phyloP scores from a whole-genome alignment of 2,797 vertebrate genomes.

The Sebastes hopkinsi region DNA sequence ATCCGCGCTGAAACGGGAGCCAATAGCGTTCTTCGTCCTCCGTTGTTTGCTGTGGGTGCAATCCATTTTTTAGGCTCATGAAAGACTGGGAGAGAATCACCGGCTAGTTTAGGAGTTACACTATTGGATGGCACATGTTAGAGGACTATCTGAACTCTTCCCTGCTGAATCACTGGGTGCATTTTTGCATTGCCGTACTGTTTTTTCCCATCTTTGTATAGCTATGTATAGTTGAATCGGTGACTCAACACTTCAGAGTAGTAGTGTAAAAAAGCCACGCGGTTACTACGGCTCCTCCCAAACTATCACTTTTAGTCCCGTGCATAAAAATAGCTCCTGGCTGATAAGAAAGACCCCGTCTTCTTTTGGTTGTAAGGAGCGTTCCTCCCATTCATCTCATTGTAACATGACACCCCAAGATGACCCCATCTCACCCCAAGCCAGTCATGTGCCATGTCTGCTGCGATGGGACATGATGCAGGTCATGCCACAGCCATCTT shows the following conservation, averaged over 20 bases:
- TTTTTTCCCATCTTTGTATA: background rate
- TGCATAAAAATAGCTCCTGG: background rate
- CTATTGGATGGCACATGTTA: background rate
- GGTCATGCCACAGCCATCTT: conserved; percentile 51
- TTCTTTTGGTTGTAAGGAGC: conserved; percentile 79
- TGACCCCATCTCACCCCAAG: conserved; percentile 60
- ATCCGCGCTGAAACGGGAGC: background rate
- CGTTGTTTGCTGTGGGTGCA: background rate
- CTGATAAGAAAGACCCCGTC: conserved; percentile 5
- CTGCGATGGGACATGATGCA: conserved; percentile 58
- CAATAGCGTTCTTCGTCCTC: background rate
- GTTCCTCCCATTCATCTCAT: conserved; percentile 76
- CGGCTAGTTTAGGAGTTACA: background rate
- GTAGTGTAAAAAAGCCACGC: background rate
- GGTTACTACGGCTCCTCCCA: background rate
- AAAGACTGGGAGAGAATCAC: background rate
- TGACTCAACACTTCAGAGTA: background rate
- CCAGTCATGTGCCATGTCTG: conserved; percentile 57
- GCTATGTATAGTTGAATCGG: background rate
- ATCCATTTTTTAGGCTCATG: background rate
- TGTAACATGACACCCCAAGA: conserved; percentile 62
- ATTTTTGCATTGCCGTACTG: background rate
- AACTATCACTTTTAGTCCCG: background rate
- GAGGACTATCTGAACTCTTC: background rate
- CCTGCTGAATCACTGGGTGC: background rate